These are phyloP conservation scores for Heteromyza rotundicornis DNA, from an alignment of 2,888 invertebrate species.

Conservation along the genomic window DNA sequence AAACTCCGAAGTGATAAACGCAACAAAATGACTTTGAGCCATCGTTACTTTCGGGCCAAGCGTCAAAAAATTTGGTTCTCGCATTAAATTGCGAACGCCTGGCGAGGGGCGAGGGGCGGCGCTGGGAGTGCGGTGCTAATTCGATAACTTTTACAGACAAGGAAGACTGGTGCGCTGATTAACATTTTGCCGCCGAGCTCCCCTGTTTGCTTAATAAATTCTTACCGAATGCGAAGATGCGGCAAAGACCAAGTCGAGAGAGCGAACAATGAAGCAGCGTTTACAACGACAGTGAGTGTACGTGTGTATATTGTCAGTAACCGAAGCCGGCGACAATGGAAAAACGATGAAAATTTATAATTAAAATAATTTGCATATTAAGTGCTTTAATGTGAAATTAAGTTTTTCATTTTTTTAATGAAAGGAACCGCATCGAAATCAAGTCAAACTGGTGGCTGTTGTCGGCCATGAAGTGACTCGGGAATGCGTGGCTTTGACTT, in stretches of 20 bases:
- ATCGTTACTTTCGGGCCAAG: not conserved
- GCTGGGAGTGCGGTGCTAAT: not conserved
- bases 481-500: too few species aligned
- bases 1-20: conserved; percentile 13
- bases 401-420: not conserved
- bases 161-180: not conserved
- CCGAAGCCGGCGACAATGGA: conserved; percentile 2
- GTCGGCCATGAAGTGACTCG: too few species aligned
- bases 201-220: not conserved
- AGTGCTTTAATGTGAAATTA: conserved; percentile 1
- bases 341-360: conserved; percentile 11
- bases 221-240: not conserved
- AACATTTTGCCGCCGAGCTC: not conserved
- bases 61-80: not conserved
- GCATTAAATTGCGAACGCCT: not conserved
- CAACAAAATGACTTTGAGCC: not conserved
- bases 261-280: not conserved
- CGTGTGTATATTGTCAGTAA: not conserved
- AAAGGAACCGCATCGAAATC: too few species aligned
- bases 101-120: not conserved
- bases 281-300: not conserved
- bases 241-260: not conserved
- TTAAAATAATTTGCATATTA: conserved; percentile 15
- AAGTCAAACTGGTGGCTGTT: too few species aligned
- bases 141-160: conserved; percentile 3